Percentiles rank a stretch among this genome's conserved stretches.
These are phyloP conservation scores for Celastrina argiolus DNA, from an alignment of 2,888 invertebrate species.

Conservation along the genomic window DNA sequence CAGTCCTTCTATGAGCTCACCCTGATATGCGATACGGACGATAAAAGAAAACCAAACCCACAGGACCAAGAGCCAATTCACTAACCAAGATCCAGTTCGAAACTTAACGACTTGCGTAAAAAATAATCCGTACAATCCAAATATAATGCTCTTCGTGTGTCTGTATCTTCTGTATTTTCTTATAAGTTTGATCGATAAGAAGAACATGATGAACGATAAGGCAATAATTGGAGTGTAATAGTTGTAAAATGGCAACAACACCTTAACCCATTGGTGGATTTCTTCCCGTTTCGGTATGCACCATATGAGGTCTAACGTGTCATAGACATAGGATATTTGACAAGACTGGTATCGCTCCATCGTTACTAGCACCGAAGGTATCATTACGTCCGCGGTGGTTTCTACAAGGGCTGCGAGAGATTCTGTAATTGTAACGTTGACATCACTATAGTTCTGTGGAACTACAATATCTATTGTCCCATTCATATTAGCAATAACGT, in stretches of 20 bases:
- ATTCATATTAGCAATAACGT: constrained; percentile 43
- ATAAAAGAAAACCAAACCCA: constrained; percentile 60
- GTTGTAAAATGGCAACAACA: constrained; percentile 46
- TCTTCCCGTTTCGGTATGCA: constrained; percentile 45
- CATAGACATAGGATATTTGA: constrained; percentile 42
- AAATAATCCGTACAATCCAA: constrained; percentile 45
- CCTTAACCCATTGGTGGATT: constrained; percentile 45
- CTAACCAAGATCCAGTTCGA: constrained; percentile 40
- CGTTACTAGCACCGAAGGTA: constrained; percentile 37
- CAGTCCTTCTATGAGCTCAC: constrained; percentile 47
- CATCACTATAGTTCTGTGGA: constrained; percentile 32
- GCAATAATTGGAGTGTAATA: constrained; percentile 40
- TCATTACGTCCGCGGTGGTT: constrained; percentile 44
- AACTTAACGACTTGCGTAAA: constrained; percentile 48
- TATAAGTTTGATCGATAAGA: constrained; percentile 34
- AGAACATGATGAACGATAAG: constrained; percentile 37
- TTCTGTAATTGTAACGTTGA: constrained; percentile 40
- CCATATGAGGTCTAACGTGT: constrained; percentile 44
- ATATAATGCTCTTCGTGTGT: constrained; percentile 36
- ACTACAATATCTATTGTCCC: constrained; percentile 41
- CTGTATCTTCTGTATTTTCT: constrained; percentile 34
- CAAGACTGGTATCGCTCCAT: constrained; percentile 38
- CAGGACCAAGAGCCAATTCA: constrained; percentile 44
- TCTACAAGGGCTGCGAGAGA: constrained; percentile 42
- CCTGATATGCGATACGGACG: constrained; percentile 53